Base-by-base conservation (phyloP, 2,797 vertebrate genomes). In the Sebastolobus alascanus region DNA sequence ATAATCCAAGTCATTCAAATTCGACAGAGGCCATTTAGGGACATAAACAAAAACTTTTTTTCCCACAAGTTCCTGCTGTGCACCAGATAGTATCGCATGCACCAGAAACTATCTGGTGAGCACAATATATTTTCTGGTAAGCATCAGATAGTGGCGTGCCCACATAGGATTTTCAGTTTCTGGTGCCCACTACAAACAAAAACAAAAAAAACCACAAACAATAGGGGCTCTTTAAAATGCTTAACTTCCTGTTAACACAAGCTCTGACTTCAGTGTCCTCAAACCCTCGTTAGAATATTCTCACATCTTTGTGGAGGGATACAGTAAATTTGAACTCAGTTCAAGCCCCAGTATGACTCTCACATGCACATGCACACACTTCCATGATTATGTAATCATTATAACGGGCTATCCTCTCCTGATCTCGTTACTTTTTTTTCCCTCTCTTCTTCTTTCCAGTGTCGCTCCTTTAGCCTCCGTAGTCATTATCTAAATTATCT, bases 401-500 rank as follows among this genome's bases (percentile, higher is more conserved):
- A 79, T 33, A 80, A 78, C 83, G 71, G 77, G 82, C 60, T 73
- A 73, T 79, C 73, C 18, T 67, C 25, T 13, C 55, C 52, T 73
- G 50, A 82, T 63, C 73, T 29, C 68, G 20, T 70, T 81, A 73
- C 33, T 75, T 66, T 72, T 84, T 75, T 69, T 56, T 25, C 52
- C n/a, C 60, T 60, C 72, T 35, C 38, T 68, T 37, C 69, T 52
- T 55, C 29, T 67, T 67, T 67, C 29, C 38, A 18, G 29, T 73
- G 72, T 79, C 43, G 20, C 61, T 58, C 38, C 37, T 58, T 58
- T 31, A 70, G 20, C 52, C 61, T 60, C 74, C 0, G 4, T 52
- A 40, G 60, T 66, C 73, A 75, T 84, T 77, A 84, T 76, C 60
- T 76, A 64, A 86, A 88, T 82, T 4, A 77, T 83, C 35, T 22